Evolutionary conservation across 2,113 vertebrate species (phyloP).

Genomic region (Coregonus clupeaformis): DNA sequence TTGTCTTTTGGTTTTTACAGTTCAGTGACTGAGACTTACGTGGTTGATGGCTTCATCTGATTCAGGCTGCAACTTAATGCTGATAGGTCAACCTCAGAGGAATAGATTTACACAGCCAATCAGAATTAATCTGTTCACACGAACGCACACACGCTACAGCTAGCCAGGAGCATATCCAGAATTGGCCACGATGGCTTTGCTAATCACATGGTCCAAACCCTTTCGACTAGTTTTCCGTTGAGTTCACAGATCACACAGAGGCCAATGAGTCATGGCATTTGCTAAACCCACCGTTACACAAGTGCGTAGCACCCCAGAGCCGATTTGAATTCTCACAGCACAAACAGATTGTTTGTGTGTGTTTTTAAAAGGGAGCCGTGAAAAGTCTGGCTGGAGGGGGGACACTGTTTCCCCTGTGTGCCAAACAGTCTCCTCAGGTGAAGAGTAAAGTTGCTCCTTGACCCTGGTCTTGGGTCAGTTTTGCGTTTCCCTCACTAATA

Average conservation of each 20-base stretch:
- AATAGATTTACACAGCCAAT: conserved; percentile 23
- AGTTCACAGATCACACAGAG: background rate
- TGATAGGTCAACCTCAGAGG: conserved; percentile 32
- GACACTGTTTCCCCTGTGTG: background rate
- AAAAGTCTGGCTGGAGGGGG: too few relatives aligned
- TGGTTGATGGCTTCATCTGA: conserved; percentile 44
- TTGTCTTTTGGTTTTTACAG: background rate
- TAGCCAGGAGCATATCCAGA: background rate
- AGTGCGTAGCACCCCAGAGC: background rate
- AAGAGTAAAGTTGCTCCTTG: background rate
- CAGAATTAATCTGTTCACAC: conserved; percentile 23
- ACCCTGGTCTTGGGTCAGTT: background rate
- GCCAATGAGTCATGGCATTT: background rate
- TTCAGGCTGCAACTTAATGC: conserved; percentile 37
- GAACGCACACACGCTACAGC: conserved; percentile 12
- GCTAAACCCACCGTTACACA: background rate
- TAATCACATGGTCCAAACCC: background rate
- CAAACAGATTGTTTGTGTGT: background rate
- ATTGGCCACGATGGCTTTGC: background rate
- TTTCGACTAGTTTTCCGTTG: background rate
- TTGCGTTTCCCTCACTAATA: too few relatives aligned
- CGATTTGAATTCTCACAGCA: background rate
- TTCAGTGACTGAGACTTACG: conserved; percentile 46
- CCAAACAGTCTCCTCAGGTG: too few relatives aligned
- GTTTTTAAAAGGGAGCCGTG: background rate